Conservation (phyloP, 2,797 vertebrate genomes). For the Mormyrus proboscirostris region DNA sequence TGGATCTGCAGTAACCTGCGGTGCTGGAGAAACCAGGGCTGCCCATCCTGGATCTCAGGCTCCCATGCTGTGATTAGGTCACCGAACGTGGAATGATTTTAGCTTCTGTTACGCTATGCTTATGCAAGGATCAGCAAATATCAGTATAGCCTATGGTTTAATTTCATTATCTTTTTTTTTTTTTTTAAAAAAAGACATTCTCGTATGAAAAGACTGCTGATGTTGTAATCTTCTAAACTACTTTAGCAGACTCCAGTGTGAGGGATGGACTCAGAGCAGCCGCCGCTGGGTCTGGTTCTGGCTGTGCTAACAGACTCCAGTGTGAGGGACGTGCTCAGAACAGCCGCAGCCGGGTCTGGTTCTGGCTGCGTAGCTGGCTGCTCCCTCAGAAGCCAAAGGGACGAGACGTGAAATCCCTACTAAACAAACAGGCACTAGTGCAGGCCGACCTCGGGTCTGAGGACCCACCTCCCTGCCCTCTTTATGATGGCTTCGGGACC, state of each 20-base stretch:
- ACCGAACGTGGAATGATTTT: not conserved
- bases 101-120: not conserved
- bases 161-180: not conserved
- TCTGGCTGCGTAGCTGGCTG: not conserved
- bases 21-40: not conserved
- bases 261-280: not conserved
- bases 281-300: not conserved
- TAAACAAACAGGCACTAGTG: not conserved
- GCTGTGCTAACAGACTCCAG: not conserved
- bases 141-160: not conserved
- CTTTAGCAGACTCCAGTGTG: not conserved
- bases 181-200: not conserved
- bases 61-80: not conserved
- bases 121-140: not conserved
- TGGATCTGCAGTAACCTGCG: not conserved
- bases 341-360: too few species aligned
- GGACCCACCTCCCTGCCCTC: not conserved
- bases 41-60: not conserved
- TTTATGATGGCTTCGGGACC: not conserved
- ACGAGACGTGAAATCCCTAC: not conserved
- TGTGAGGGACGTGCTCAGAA: too few species aligned
- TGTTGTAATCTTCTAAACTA: not conserved
- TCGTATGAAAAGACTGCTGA: not conserved
- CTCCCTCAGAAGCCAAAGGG: not conserved
- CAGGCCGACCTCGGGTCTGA: not conserved